Base-by-base conservation (phyloP, 2,113 vertebrate genomes). In the Puma concolor region DNA sequence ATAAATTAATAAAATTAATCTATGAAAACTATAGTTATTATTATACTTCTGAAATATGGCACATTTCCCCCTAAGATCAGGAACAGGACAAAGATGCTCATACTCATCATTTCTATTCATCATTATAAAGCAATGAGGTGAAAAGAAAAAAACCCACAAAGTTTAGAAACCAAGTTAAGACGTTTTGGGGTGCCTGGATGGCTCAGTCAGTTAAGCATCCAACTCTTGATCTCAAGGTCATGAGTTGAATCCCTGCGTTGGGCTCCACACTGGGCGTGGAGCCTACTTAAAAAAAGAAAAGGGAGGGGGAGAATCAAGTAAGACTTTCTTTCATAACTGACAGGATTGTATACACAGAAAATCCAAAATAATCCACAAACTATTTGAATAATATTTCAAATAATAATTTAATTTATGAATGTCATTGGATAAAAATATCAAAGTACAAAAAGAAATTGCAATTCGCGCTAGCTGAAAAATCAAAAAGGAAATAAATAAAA, bases 281-380 rank as follows among this genome's bases (percentile, higher is more conserved):
- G 57, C 57, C 57, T 60, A 21, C 54, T 57, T 57, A 57, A 57
- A 57, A 57, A 54, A 54, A 54, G 17, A 57, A 21, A 21, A 57
- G 7, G 19, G 19, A 21, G 19, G 19, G 17, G 54, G 52, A 60
- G 21, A 60, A 23, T 57, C 54, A 83, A 72, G n/a, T 74, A 91
- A 91, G 69, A 83, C 15, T 77, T 83, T 82, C 19, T 84, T 91
- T 97, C 83, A 52, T 93, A 95, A 86, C 74, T 82, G 23, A 91
- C 66, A 91, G 31, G 2, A 69, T 7, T 87, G 7, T 44, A 83
- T 44, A 67, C 67, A 93, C 31, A 67, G 36, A 77, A 92, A 95
- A 84, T 86, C 64, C 17, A 88, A 94, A 87, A 41, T 86, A 90
- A 95, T 54, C 23, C 87, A 76, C 54, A 69, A 95, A 87, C n/a